Evolutionary conservation across 1,140 invertebrate species (phyloP).

Genomic region (Neuroterus valhalla): DNA sequence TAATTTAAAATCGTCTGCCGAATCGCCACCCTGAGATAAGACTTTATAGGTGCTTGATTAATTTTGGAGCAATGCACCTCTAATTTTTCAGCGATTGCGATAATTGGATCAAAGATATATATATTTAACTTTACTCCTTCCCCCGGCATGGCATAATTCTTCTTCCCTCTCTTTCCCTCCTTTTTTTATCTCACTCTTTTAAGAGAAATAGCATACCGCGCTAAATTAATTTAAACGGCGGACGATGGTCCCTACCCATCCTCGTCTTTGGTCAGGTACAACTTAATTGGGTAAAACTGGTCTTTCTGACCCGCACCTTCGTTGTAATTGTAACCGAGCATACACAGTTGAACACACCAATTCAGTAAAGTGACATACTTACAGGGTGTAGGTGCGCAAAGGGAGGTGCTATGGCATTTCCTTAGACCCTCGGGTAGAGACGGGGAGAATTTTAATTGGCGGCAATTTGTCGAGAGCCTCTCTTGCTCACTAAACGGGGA

Average conservation of each 20-base stretch:
- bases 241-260: conserved; percentile 43
- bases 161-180: conserved; percentile 30
- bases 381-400: conserved; percentile 45
- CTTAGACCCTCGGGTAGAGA: conserved; percentile 34
- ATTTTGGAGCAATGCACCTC: no score
- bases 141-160: conserved; percentile 31
- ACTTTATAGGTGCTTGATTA: no score
- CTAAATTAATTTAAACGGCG: conserved; percentile 54
- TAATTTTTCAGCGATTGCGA: background rate
- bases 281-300: conserved; percentile 74
- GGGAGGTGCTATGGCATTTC: conserved; percentile 45
- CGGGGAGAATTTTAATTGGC: conserved; percentile 73
- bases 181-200: conserved; percentile 46
- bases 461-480: conserved; percentile 67
- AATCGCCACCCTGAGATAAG: no score
- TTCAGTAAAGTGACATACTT: conserved; percentile 30
- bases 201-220: conserved; percentile 23
- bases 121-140: background rate
- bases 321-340: conserved; percentile 37
- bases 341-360: conserved; percentile 45
- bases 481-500: conserved; percentile 38
- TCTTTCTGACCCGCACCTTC: conserved; percentile 46
- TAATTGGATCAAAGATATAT: background rate
- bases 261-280: conserved; percentile 59
- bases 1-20: no score